Base-by-base conservation (phyloP, 2,888 invertebrate genomes). In the Pristionchus entomophagus region DNA sequence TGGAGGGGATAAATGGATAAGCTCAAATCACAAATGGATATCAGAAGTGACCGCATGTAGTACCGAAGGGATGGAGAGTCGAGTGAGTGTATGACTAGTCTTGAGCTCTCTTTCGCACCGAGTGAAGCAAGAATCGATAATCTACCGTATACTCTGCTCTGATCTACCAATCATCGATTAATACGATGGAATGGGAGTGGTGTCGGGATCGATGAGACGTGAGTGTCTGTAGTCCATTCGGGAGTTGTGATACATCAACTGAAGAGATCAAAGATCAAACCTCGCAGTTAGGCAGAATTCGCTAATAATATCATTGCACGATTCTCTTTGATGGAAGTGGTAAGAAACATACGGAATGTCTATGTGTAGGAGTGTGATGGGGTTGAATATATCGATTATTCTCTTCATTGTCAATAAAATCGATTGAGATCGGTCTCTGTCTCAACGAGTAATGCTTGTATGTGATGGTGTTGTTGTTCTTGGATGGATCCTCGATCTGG, bases 131-230 rank as follows among this genome's bases (percentile, higher is more conserved):
- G 73, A 73, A 73, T 73, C 73, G 73, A 73, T 73, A 73, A 73
- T 73, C 73, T 73, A 73, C 73, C 73, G 73, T 73, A 73, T 73
- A 73, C 73, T 73, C 73, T 73, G 73, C n/a, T 45, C 38, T 65
- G 65, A 65, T 65, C 65, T 65, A 65, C 35, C 35, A 41, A 73
- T 65, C 73, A 73, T 73, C 73, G 45, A 73, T 73, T 45, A 73
- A 26, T n/a, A 73, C 45, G 73, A 73, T 17, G 73, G 73, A 26
- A 73, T 73, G 14, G 45, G 73, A 41, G 29, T 38, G n/a, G n/a
- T n/a, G 38, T 85, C 85, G 19, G 85, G 85, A 53, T 85, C 85
- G 53, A 85, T 85, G 12, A 85, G 17, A 14, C 85, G 85, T 26
- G 85, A 85, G 77, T 85, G 85, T 3, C 83, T 62, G 65, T 84